These are phyloP conservation scores for Isaurus tuberculatus DNA, from an alignment of 92 coral and sea anemone species.

Conservation along the genomic window DNA sequence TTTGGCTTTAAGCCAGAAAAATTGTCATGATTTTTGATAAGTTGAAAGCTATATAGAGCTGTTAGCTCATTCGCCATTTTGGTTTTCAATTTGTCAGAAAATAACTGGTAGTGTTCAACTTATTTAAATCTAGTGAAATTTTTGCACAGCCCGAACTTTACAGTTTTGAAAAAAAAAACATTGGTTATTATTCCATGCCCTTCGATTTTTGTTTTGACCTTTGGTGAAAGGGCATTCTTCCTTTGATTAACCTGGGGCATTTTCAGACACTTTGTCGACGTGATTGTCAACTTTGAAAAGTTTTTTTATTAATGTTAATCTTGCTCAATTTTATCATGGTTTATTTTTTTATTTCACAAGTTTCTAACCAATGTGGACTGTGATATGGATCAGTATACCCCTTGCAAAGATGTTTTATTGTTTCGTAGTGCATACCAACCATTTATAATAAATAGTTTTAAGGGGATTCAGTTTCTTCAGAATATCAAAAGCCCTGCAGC, in stretches of 20 bases:
- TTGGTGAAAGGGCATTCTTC: neutral
- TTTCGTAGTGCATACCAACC: neutral
- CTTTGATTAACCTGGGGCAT: conserved; percentile 24
- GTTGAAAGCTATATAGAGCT: neutral
- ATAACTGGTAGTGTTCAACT: neutral
- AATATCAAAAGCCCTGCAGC: neutral
- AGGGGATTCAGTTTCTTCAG: neutral
- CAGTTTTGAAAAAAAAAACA: neutral
- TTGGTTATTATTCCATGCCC: conserved; percentile 5
- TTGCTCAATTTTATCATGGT: neutral
- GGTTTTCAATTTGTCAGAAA: neutral
- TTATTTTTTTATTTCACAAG: neutral
- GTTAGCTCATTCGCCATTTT: too few species aligned
- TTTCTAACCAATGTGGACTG: neutral
- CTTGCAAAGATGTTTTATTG: conserved; percentile 1
- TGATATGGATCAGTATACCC: neutral
- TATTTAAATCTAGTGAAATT: neutral
- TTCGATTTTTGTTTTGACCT: conserved; percentile 16
- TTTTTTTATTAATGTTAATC: neutral
- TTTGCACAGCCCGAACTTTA: neutral
- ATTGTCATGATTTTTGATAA: conserved; percentile 4
- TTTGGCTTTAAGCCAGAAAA: conserved; percentile 26
- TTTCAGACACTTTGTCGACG: conserved; percentile 1
- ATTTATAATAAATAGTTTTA: neutral
- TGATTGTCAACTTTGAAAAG: neutral